Percentiles rank a stretch among this genome's conserved stretches.
Evolutionary conservation across 2,797 vertebrate species (phyloP).

Genomic region (Phalanger gymnotis): DNA sequence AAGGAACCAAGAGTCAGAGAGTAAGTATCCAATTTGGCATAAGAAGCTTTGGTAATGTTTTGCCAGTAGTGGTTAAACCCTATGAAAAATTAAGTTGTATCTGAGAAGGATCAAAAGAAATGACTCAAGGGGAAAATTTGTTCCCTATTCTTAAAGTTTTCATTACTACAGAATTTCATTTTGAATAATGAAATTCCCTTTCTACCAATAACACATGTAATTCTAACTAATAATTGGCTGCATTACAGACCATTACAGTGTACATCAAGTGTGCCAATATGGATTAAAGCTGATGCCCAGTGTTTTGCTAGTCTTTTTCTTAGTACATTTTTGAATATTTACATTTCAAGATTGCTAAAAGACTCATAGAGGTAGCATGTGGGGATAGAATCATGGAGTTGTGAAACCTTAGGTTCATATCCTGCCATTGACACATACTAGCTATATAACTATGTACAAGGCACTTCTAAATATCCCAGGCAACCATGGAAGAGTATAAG

Average conservation of each 20-base stretch:
- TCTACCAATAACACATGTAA: background rate
- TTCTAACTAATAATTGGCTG: background rate
- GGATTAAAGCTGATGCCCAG: background rate
- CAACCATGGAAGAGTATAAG: background rate
- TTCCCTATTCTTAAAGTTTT: conserved; percentile 24
- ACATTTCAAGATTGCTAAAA: background rate
- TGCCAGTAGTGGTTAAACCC: conserved; percentile 17
- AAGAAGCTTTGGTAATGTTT: conserved; percentile 5
- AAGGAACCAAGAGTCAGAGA: background rate
- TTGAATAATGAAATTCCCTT: conserved; percentile 6
- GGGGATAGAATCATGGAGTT: background rate
- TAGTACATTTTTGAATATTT: background rate
- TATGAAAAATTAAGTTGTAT: background rate
- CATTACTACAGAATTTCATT: background rate
- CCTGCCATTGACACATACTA: background rate
- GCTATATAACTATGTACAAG: background rate
- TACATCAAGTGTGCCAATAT: background rate
- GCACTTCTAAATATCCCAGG: background rate
- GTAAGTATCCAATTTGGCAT: background rate
- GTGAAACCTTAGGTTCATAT: background rate
- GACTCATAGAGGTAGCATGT: background rate
- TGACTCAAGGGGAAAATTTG: background rate
- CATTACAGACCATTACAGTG: background rate
- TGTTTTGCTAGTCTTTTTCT: background rate
- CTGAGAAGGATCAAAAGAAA: background rate